These are phyloP conservation scores for Daptonema setosum DNA, from an alignment of 2,888 invertebrate genomes.

Conservation along the genomic window DNA sequence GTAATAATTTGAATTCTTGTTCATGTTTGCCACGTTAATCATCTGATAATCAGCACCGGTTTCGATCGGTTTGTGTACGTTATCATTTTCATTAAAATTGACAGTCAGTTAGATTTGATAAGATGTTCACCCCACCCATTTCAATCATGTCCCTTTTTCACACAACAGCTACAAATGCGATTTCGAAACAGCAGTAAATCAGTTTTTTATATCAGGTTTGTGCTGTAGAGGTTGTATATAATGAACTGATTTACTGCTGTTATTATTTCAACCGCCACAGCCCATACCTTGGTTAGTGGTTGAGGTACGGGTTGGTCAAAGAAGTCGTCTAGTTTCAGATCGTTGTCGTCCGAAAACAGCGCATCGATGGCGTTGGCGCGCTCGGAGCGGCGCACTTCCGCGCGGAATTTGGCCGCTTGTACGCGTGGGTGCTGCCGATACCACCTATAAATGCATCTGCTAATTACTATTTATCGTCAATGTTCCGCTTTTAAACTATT, in stretches of 20 bases:
- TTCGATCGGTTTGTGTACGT: not conserved
- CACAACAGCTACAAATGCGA: too few relatives aligned
- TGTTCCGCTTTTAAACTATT: slow-evolving; percentile 5
- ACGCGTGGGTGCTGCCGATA: slow-evolving; percentile 72
- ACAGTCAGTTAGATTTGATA: too few relatives aligned
- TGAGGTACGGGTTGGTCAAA: not conserved
- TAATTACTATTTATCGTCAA: not conserved
- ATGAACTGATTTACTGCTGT: too few relatives aligned
- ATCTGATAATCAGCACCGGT: too few relatives aligned
- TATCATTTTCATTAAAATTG: not conserved
- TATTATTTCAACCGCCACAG: too few relatives aligned
- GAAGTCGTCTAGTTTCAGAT: slow-evolving; percentile 29
- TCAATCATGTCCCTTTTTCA: too few relatives aligned
- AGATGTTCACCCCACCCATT: too few relatives aligned
- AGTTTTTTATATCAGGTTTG: too few relatives aligned
- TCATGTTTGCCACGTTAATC: not conserved
- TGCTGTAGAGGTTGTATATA: too few relatives aligned
- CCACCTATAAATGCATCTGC: slow-evolving; percentile 48
- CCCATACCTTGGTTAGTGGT: not conserved
- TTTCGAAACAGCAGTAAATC: too few relatives aligned
- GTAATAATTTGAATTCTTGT: not conserved
- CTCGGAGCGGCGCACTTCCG: slow-evolving; percentile 65
- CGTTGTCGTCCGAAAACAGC: slow-evolving; percentile 16
- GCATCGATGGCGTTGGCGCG: slow-evolving; percentile 74
- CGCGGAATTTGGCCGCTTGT: slow-evolving; percentile 55